Evolutionary conservation across 2,113 vertebrate genomes (phyloP).

Genomic region (Turnix velox): DNA sequence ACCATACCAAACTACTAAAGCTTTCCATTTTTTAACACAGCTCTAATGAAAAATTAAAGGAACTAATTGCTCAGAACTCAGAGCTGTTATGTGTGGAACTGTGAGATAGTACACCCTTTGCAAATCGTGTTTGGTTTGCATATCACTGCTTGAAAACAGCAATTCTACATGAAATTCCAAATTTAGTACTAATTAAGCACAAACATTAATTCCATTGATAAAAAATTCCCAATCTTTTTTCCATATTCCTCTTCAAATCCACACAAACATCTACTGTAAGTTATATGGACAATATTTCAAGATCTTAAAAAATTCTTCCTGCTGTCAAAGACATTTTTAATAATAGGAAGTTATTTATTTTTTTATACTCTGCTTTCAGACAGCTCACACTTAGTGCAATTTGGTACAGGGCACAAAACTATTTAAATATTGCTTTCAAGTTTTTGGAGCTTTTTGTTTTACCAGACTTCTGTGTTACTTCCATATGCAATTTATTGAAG

Average conservation of each 20-base stretch:
- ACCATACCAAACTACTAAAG: slow-evolving; percentile 16
- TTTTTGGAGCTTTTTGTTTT: slow-evolving; percentile 69
- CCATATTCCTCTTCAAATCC: neutral
- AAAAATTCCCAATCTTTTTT: neutral
- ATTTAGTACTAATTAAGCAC: neutral
- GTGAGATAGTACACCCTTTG: neutral
- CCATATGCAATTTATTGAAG: slow-evolving; percentile 71
- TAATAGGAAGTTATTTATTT: slow-evolving; percentile 21
- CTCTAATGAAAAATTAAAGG: neutral
- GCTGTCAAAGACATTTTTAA: neutral
- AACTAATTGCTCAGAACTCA: neutral
- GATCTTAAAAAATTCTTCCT: neutral
- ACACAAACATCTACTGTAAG: neutral
- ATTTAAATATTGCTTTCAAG: slow-evolving; percentile 65
- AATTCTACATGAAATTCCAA: neutral
- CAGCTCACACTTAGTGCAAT: slow-evolving; percentile 16
- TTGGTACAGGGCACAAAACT: slow-evolving; percentile 18
- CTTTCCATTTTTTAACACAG: neutral
- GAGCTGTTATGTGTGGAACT: neutral
- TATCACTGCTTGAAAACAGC: neutral
- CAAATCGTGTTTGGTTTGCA: neutral
- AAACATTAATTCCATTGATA: neutral
- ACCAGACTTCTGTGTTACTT: slow-evolving; percentile 64
- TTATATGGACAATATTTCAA: neutral
- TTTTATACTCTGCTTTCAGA: slow-evolving; percentile 1